phyloP scores from a whole-genome alignment of 2,797 vertebrate genomes.

The Tenualosa thibaudeaui region DNA sequence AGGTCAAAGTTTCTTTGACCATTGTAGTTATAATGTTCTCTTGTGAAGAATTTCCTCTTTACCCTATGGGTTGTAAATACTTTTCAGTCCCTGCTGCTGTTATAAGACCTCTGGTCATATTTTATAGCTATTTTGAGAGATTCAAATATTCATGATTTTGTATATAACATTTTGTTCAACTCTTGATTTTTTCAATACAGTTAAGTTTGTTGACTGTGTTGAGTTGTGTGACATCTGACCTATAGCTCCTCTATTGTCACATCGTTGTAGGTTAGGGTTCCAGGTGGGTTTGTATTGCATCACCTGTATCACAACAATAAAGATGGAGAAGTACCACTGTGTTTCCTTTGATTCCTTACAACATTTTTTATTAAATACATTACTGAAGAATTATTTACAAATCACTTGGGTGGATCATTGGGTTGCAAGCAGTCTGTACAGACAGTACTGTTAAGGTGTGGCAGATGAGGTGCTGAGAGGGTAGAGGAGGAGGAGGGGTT shows the following conservation, averaged over 20 bases:
- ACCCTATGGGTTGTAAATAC: constrained; percentile 3
- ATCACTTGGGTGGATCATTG: constrained; percentile 43
- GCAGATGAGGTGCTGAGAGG: neutral
- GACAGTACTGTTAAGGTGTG: constrained; percentile 17
- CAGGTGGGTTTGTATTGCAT: neutral
- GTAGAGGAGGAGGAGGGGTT: neutral
- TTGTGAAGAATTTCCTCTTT: neutral
- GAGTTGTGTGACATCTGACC: neutral
- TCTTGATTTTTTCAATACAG: no score
- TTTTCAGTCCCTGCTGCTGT: constrained; percentile 19
- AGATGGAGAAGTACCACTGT: neutral
- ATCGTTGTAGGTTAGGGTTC: neutral
- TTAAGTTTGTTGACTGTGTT: neutral
- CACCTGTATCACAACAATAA: neutral
- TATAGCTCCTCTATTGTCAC: neutral
- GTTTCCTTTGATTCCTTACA: neutral
- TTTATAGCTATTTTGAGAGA: neutral
- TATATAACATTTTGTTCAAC: neutral
- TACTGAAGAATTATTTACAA: constrained; percentile 57
- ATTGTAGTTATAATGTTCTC: constrained; percentile 2
- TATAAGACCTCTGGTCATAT: neutral
- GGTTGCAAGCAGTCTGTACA: constrained; percentile 34
- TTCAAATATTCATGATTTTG: neutral
- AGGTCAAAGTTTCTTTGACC: neutral
- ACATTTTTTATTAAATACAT: constrained; percentile 56